Percentiles rank a stretch among this genome's conserved stretches.
Conservation (phyloP, 1,140 invertebrate genomes). For the Drosophila tani region DNA sequence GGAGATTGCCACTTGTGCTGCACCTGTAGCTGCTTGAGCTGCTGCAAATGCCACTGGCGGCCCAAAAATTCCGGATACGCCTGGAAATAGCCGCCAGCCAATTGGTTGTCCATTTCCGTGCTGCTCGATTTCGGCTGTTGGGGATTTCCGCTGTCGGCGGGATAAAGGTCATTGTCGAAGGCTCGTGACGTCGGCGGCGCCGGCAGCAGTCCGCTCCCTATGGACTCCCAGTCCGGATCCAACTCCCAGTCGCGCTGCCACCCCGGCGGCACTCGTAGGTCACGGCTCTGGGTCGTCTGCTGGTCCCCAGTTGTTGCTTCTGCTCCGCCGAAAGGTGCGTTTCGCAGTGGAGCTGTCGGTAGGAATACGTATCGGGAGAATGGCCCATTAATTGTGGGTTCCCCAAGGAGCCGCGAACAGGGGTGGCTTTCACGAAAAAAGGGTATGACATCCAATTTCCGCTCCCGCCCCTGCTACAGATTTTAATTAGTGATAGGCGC, state of each 20-base stretch:
- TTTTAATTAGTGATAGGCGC: constrained; percentile 72
- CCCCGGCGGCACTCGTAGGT: constrained; percentile 21
- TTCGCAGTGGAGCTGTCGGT: constrained; percentile 49
- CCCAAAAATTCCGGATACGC: constrained; percentile 43
- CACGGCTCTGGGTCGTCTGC: constrained; percentile 13
- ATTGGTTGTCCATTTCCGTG: constrained; percentile 60
- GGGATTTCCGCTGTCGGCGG: constrained; percentile 58
- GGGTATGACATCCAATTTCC: constrained; percentile 71
- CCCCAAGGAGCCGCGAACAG: constrained; percentile 30
- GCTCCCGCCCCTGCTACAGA: constrained; percentile 36
- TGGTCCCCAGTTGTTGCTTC: constrained; percentile 3
- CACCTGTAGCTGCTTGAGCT: constrained; percentile 52
- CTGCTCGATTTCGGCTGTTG: constrained; percentile 46
- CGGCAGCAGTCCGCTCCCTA: neutral
- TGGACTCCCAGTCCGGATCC: constrained; percentile 21
- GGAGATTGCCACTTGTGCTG: constrained; percentile 66
- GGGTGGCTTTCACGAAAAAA: constrained; percentile 30
- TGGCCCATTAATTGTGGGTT: constrained; percentile 44
- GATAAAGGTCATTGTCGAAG: constrained; percentile 40
- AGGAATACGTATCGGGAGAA: constrained; percentile 20
- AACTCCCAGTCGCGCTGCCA: constrained; percentile 33
- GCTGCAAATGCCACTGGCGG: constrained; percentile 25
- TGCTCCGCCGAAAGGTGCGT: constrained; percentile 38
- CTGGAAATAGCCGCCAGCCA: constrained; percentile 47
- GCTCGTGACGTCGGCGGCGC: constrained; percentile 15